Evolutionary conservation across 2,113 vertebrate genomes (phyloP), one percentile per base, ranked within the genome.

Genomic region (Anolis carolinensis): DNA sequence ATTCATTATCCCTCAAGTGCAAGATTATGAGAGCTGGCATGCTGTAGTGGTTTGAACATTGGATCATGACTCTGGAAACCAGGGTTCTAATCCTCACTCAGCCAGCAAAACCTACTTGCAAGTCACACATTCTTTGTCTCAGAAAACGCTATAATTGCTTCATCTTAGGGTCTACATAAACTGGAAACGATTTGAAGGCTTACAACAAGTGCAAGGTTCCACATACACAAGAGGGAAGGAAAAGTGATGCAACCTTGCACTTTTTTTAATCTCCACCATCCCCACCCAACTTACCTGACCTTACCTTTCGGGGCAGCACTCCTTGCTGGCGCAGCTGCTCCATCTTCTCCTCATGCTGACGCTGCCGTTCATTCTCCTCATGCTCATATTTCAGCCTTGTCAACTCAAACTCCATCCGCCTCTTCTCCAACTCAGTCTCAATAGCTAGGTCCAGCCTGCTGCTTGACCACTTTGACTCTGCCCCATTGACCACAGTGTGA

Each of bases 361-460:
- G 68, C 85, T 94, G 94, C 3, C 90, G 67, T 72, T 95, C 91
- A 0, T 92, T 95, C 82, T 94, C 92, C 39, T 93, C 89, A 0
- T 93, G 94, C 25, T 92, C 52, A 36, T 83, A 93, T 74, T 63
- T 86, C 10, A 95, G 89, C 23, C 94, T 67, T 0, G 72, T 88
- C 72, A 94, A 91, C 75, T 95, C 94, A 3, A 94, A 94, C 82
- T 95, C 94, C 94, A 93, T 92, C 85, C 91, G 91, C 68, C 86
- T 68, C 88, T 90, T 94, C 79, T 95, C 94, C 91, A 95, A 91
- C 68, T 94, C 94, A 6, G 91, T 63, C 5, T 91, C 86, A 0
- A 74, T 59, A 0, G 21, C 81, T 48, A 87, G 36, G 39, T 87
- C 80, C 48, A 87, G 34, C 30, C 73, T 82, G 73, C 81, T 79